A percentile compares a stretch with the other conserved stretches of the same genome.
Conservation (phyloP, 2,888 invertebrate species). For the Stenurella melanura region DNA sequence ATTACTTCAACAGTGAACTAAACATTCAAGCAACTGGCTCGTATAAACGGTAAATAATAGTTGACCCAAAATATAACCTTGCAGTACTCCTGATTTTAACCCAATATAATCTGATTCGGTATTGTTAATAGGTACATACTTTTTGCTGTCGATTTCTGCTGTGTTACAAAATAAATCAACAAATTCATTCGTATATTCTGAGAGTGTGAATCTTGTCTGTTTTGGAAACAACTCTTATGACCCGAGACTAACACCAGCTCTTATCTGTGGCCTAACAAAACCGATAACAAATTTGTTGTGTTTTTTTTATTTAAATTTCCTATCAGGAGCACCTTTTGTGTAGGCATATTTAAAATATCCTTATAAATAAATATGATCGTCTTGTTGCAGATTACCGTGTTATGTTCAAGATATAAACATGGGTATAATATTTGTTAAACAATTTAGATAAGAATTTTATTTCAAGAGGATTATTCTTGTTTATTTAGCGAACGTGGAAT, state of each 20-base stretch:
- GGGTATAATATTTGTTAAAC: not conserved
- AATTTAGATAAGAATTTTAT: slow-evolving; percentile 22
- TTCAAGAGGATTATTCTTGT: slow-evolving; percentile 19
- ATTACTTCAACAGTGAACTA: no score
- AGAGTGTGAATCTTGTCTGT: not conserved
- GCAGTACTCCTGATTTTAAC: no score
- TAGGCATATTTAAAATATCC: slow-evolving; percentile 7
- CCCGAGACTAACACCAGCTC: not conserved
- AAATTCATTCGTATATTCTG: no score
- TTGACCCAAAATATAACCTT: no score
- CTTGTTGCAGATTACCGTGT: not conserved
- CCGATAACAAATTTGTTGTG: not conserved
- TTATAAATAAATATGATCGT: slow-evolving; percentile 27
- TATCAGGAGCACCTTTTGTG: slow-evolving; percentile 1
- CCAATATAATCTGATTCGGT: no score
- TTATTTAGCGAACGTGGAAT: not conserved
- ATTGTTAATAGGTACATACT: no score
- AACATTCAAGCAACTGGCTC: no score
- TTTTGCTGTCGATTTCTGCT: no score
- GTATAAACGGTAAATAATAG: no score
- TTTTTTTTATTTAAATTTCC: not conserved
- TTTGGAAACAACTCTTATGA: not conserved
- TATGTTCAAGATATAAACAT: slow-evolving; percentile 1
- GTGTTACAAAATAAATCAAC: no score
- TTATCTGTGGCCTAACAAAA: not conserved